These are phyloP conservation scores for Drosophila seguyi DNA, from an alignment of 1,140 invertebrate species.

Conservation along the genomic window DNA sequence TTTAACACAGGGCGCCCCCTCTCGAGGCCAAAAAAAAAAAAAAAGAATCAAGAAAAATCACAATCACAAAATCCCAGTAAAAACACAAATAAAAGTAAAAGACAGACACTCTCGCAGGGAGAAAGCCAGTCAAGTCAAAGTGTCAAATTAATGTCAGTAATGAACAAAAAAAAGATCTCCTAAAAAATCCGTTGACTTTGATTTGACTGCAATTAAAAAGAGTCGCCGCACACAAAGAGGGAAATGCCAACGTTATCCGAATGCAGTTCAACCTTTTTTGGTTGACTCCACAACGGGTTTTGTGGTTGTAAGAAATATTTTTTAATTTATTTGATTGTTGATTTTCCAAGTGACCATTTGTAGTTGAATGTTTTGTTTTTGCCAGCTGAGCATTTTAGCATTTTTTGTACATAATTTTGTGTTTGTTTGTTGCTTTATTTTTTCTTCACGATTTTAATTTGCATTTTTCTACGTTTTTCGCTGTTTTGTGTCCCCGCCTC, in stretches of 20 bases:
- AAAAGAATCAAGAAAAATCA: not conserved
- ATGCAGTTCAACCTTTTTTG: conserved; percentile 77
- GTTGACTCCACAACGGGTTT: conserved; percentile 57
- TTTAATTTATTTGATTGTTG: conserved; percentile 42
- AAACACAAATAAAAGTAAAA: conserved; percentile 29
- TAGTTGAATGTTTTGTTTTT: conserved; percentile 8
- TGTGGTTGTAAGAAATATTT: conserved; percentile 40
- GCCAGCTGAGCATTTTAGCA: conserved; percentile 27
- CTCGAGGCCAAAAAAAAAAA: conserved; percentile 1
- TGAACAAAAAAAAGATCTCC: conserved; percentile 47
- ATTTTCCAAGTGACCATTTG: conserved; percentile 33
- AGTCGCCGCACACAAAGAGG: conserved; percentile 46
- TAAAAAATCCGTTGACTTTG: conserved; percentile 47
- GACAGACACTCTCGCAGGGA: not conserved
- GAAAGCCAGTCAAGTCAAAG: conserved; percentile 53
- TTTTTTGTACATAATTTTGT: conserved; percentile 32
- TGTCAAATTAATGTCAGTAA: conserved; percentile 83
- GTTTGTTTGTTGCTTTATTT: not conserved
- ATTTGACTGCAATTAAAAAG: conserved; percentile 57
- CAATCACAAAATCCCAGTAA: conserved; percentile 3
- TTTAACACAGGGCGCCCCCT: conserved; percentile 75
- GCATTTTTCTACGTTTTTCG: conserved; percentile 20
- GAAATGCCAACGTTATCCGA: conserved; percentile 53
- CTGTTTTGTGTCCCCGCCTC: not conserved
- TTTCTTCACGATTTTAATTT: conserved; percentile 16